Evolutionary conservation across 2,797 vertebrate genomes (phyloP), one percentile per base, ranked within the genome.

Genomic region (Hybognathus amarus): DNA sequence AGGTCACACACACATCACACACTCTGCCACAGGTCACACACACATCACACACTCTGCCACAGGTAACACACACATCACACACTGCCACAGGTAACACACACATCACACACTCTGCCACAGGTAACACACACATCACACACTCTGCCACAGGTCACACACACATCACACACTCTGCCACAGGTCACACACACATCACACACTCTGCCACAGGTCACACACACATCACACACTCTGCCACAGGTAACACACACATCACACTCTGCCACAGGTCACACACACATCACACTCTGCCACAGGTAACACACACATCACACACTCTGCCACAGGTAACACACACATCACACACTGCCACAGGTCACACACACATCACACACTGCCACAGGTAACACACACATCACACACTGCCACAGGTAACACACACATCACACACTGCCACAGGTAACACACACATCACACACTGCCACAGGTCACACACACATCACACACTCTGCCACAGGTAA

Each of bases 31-130:
- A 15, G 45, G 45, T 45, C 15, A 45, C 45, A 45, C 45, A 47
- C 45, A 2, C 38, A n/a, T n/a, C n/a, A n/a, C n/a, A n/a, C n/a
- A n/a, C n/a, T n/a, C 93, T 99, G 75, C 98, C 98, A 7, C 45
- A 15, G 45, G 45, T 45, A 45, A 45, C 45, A 45, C 45, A 47
- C 45, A 2, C 38, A n/a, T n/a, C n/a, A n/a, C n/a, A n/a, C 98
- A 0, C 93, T 99, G 75, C 98, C 98, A 7, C 45, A 15, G 45
- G 45, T 45, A 45, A 45, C 45, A 45, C 45, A 47, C 45, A 2
- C 38, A n/a, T n/a, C n/a, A n/a, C n/a, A n/a, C n/a, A n/a, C n/a
- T n/a, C 93, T 99, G 75, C 98, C 98, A 7, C 45, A 15, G 45
- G 45, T 45, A 45, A 45, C 45, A 45, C 45, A 47, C 45, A 2